Evolutionary conservation across 2,113 vertebrate genomes (phyloP).

Genomic region (Mobula hypostoma): DNA sequence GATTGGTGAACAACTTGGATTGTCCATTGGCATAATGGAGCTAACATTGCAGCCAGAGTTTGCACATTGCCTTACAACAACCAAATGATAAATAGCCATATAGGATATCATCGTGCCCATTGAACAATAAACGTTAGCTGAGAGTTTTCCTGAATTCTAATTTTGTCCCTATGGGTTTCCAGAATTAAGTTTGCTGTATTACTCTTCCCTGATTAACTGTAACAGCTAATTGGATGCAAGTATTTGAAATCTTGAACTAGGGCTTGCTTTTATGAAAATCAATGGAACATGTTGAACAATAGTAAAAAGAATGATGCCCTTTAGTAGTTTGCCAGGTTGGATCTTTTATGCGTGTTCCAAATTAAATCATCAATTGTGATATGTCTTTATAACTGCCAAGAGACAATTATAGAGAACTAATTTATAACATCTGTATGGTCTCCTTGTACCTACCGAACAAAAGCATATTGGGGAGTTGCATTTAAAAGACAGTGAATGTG

Average conservation of each 20-base stretch:
- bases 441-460: neutral
- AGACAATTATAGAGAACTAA: neutral
- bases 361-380: neutral
- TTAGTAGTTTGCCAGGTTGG: neutral
- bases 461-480: neutral
- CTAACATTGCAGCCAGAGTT: neutral
- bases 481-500: neutral
- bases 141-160: neutral
- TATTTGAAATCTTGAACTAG: neutral
- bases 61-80: neutral
- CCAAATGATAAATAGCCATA: neutral
- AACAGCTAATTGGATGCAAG: neutral
- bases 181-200: neutral
- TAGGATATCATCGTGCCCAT: neutral
- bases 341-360: neutral
- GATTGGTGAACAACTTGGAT: too few relatives aligned
- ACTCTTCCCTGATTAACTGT: neutral
- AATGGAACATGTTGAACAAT: neutral
- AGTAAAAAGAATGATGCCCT: neutral
- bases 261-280: neutral
- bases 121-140: neutral
- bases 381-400: neutral
- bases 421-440: neutral
- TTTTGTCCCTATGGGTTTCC: neutral
- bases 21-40: neutral